Base-by-base conservation (phyloP, 2,888 invertebrate genomes). In the Microplitis manilae region DNA sequence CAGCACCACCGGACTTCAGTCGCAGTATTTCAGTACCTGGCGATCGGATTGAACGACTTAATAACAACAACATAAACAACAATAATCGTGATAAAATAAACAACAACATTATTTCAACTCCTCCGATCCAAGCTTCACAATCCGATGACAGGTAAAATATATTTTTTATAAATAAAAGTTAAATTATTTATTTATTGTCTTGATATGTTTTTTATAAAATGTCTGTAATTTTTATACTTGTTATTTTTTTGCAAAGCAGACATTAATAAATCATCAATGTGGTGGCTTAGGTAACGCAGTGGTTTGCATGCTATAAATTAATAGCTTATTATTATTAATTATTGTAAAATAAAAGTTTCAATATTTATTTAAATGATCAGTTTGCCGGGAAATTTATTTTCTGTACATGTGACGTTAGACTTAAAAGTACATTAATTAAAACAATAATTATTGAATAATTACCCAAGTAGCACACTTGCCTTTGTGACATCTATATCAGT, bases 21-120 rank as follows among this genome's bases (percentile, higher is more conserved):
- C 92, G 97, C 79, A 97, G 97, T 86, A 94, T 96, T 82, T 97
- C 97, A 0, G 96, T 97, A 1, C 97, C 97, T 0, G 95, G 95
- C 0, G 96, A 96, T 83, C 94, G 95, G 84, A 91, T 93, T 7
- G 89, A 89, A 69, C 86, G 85, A 20, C 80, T 85, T 61, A 86
- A 85, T 2, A 90, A 87, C 83, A 85, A 84, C 13, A 50, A 50
- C 50, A 50, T 9, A 2, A 50, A 50, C 13, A 50, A 50, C 13
- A 50, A 50, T 50, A 50, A 50, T 13, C 50, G 50, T 77, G 90
- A 90, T 71, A 87, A 88, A 80, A 84, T 86, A 0, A 89, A 85
- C 68, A 88, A 87, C 75, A 88, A 87, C 59, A 87, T 88, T 60
- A 85, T 86, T 20, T 74, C 87, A 82, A 73, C 85, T 20, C 74